Evolutionary conservation across 2,888 invertebrate species (phyloP), one percentile per base, ranked within the genome.

Genomic region (Hermaeophaga mercurialis): DNA sequence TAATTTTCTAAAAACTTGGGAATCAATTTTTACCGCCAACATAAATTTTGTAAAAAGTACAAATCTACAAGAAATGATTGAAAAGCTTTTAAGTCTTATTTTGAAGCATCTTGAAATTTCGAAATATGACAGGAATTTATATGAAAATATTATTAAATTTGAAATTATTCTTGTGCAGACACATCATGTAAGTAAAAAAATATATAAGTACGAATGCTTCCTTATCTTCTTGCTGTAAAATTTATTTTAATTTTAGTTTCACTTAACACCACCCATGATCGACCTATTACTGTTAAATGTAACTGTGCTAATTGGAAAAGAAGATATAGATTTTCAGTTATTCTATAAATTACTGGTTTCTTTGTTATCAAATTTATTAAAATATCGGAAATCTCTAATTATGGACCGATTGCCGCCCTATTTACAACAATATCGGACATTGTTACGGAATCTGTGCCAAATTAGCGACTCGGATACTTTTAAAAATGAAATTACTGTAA

Each of bases 371-470:
- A 61, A 62, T 47, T 64, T 77, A 41, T 54, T 77, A 22, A 75
- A 73, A 61, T 63, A 68, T 52, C 63, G 77, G 24, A 74, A 70
- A 58, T 59, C 72, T 2, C 54, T 76, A 18, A 64, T 77, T 18
- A 68, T 73, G 68, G 77, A 78, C 56, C 66, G 77, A 31, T 59
- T 78, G 26, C 75, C 77, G 1, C 62, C 72, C 0, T 78, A 67
- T 67, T 64, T 78, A 52, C 73, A 75, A 61, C 70, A 72, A 22
- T 78, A 76, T 59, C 64, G 78, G 57, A 18, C 63, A 6, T 53
- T 77, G 12, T 54, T 79, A 34, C 68, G 65, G 41, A 34, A 57
- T 9, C 53, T 78, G 18, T 75, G 75, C 53, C 31, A 47, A 44
- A 63, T 66, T 39, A 72, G 75, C 59, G 69, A 72, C 58, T 62